Evolutionary conservation across 2,888 invertebrate genomes (phyloP).

Genomic region (Gastracanthus pulcherrimus): DNA sequence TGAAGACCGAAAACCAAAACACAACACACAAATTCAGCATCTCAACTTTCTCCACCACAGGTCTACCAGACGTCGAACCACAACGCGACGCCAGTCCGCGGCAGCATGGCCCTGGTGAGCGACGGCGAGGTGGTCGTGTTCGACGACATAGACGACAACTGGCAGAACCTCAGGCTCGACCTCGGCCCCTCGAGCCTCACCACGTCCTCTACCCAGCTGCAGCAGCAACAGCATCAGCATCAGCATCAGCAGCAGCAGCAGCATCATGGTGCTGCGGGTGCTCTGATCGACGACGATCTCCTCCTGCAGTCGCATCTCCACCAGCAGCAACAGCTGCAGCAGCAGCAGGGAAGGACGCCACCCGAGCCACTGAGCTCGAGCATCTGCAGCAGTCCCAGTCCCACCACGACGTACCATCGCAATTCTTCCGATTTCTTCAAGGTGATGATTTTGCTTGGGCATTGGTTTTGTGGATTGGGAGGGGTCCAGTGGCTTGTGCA

Average conservation of each 20-base stretch:
- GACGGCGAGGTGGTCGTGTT: constrained; percentile 91
- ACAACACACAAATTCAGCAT: too few species aligned
- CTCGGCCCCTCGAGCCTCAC: constrained; percentile 59
- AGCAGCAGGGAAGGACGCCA: constrained; percentile 68
- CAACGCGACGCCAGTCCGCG: constrained; percentile 73
- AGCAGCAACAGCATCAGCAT: background rate
- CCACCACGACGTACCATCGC: constrained; percentile 74
- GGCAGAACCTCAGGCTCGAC: constrained; percentile 80
- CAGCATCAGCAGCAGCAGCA: background rate
- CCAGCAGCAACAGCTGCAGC: constrained; percentile 40
- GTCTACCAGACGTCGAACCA: constrained; percentile 68
- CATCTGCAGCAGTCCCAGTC: constrained; percentile 75
- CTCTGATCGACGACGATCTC: constrained; percentile 25
- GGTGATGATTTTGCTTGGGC: constrained; percentile 64
- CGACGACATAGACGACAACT: constrained; percentile 91
- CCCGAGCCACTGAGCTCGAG: constrained; percentile 74
- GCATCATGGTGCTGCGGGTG: constrained; percentile 7
- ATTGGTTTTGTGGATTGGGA: background rate
- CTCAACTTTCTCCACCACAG: constrained; percentile 39
- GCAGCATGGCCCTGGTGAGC: constrained; percentile 79
- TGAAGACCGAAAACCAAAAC: too few species aligned
- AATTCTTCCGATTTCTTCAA: constrained; percentile 78
- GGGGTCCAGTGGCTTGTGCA: too few species aligned
- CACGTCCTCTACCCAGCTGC: background rate
- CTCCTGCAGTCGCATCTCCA: constrained; percentile 27